Conservation (phyloP, 2,113 vertebrate species). For the Mobula birostris region DNA sequence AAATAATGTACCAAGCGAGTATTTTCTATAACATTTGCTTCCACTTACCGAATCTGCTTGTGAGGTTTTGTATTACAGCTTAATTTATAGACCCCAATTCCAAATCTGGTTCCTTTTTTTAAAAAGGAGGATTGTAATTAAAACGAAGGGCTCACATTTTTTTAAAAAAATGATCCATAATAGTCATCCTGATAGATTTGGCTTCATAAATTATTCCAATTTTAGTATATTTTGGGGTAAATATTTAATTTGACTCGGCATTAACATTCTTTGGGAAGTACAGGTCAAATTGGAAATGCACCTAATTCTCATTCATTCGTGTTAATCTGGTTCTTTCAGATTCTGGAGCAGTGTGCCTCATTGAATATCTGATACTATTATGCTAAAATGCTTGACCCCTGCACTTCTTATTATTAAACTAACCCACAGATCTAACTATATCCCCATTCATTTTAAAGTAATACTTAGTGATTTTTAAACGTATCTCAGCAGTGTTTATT, state of each 20-base stretch:
- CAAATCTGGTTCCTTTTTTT: background rate
- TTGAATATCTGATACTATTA: background rate
- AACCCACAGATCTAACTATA: background rate
- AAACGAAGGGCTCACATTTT: background rate
- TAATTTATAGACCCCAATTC: background rate
- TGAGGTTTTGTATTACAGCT: background rate
- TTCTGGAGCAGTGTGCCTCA: background rate
- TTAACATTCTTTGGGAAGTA: background rate
- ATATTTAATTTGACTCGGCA: background rate
- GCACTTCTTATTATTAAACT: background rate
- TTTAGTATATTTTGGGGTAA: too few species aligned
- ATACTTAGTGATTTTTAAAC: background rate
- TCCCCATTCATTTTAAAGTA: background rate
- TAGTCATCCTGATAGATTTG: background rate
- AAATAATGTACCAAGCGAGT: background rate
- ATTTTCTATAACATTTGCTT: background rate
- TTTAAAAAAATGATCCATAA: background rate
- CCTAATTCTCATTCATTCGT: background rate
- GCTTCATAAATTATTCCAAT: background rate
- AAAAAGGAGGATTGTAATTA: too few species aligned
- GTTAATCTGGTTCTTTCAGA: background rate
- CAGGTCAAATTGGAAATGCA: too few species aligned
- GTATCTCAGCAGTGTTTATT: too few species aligned
- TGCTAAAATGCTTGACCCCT: background rate
- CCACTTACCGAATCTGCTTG: background rate